phyloP scores from a whole-genome alignment of 92 coral and sea anemone species.

The Chrysogorgia sp. region DNA sequence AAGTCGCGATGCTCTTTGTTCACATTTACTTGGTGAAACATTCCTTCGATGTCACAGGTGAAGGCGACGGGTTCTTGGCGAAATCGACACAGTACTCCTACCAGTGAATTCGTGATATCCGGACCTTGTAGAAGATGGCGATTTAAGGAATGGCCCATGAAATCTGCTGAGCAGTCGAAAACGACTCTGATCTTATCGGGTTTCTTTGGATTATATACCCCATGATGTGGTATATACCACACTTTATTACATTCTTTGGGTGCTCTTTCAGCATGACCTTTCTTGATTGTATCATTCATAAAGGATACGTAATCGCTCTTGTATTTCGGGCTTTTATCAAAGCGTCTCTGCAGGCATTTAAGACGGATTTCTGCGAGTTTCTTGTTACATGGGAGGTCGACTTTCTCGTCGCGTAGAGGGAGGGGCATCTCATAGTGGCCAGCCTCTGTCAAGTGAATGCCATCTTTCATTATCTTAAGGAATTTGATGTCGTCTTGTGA shows the following conservation, averaged over 20 bases:
- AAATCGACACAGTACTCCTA: neutral
- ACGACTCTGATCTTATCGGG: constrained; percentile 51
- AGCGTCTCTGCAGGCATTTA: constrained; percentile 46
- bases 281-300: constrained; percentile 54
- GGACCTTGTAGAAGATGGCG: constrained; percentile 8
- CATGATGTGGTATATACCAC: constrained; percentile 51
- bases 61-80: neutral
- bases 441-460: constrained; percentile 49
- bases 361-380: constrained; percentile 44
- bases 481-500: constrained; percentile 54
- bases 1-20: no score
- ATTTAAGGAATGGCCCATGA: constrained; percentile 38
- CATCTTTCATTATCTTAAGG: constrained; percentile 41
- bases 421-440: constrained; percentile 68
- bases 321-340: constrained; percentile 50
- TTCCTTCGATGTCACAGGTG: neutral
- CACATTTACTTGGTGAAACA: no score
- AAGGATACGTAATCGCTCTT: constrained; percentile 53
- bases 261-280: constrained; percentile 59
- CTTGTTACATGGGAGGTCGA: constrained; percentile 44
- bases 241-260: constrained; percentile 42
- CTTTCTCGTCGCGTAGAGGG: constrained; percentile 37
- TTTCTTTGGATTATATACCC: constrained; percentile 52
- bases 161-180: constrained; percentile 52
- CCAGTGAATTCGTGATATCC: neutral